Evolutionary conservation across 2,113 vertebrate genomes (phyloP), one percentile per base, ranked within the genome.

Genomic region (Tylochromis polylepis): DNA sequence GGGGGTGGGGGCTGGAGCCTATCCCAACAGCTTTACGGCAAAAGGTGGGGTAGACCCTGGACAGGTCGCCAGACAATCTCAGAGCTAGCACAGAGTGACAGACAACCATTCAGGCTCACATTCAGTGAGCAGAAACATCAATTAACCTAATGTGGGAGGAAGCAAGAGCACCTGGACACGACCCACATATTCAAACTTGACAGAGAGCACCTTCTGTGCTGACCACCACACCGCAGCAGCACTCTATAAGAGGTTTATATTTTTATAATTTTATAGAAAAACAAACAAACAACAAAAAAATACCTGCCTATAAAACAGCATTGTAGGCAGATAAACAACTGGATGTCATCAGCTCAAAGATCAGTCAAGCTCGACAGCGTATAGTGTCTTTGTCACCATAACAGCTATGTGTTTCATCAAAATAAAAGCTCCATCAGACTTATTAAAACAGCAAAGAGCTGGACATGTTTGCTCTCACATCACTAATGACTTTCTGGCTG

Each of bases 381-480:
- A 86, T 92, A 9, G 83, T 82, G 51, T 75, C 51, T 86, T 46
- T 65, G 85, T 88, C 83, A 78, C 62, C 85, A 85, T 78, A 75
- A 79, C 49, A 55, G 49, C 77, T 11, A 29, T 55, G 60, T 2
- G 57, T 79, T 88, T 85, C 60, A 89, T 92, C 67, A 82, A 43
- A 90, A 88, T 81, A 16, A 89, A 86, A 92, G 59, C 58, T 31
- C 49, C 82, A 93, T 91, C 65, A 87, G 41, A 41, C 56, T 88
- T 79, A 89, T 89, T 93, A 79, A 88, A 84, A 80, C 51, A 41
- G 55, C 84, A 79, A 79, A 81, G 55, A 84, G 29, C 29, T 70
- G 34, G 20, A 78, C 72, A n/a, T 46, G 60, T 72, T 62, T 82
- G 38, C 58, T 59, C 57, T n/a, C 51, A 83, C 43, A 53, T 72